These are phyloP conservation scores for Molorchus minor DNA, from an alignment of 2,888 invertebrate genomes.

Conservation along the genomic window DNA sequence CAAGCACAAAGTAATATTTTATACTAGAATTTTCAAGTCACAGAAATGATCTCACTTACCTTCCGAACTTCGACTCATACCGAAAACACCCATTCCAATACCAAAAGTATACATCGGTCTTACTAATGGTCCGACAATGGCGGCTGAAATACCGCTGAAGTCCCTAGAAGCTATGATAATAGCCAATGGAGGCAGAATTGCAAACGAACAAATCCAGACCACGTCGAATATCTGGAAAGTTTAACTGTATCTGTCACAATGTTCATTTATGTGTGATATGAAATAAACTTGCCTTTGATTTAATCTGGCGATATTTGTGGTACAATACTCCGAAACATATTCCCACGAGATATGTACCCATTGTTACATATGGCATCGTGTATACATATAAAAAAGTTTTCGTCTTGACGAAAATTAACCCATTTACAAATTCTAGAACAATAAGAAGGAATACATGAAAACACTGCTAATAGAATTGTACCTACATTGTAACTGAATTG, in stretches of 20 bases:
- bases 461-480: no score
- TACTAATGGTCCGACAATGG: constrained; percentile 22
- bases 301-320: not conserved
- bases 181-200: not conserved
- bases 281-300: constrained; percentile 6
- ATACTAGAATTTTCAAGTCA: no score
- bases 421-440: not conserved
- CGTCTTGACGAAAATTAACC: not conserved
- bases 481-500: no score
- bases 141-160: constrained; percentile 2
- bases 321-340: constrained; percentile 14
- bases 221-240: not conserved
- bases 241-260: not conserved
- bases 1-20: no score
- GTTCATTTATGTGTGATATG: no score
- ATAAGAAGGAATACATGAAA: not conserved
- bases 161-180: not conserved
- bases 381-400: not conserved
- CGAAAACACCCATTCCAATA: constrained; percentile 21
- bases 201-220: not conserved
- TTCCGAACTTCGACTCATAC: not conserved
- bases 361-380: not conserved
- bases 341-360: not conserved
- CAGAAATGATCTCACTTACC: constrained; percentile 2
- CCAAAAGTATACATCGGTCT: constrained; percentile 23